Conservation (phyloP, 2,797 vertebrate species). For the Buphagus erythrorhynchus region DNA sequence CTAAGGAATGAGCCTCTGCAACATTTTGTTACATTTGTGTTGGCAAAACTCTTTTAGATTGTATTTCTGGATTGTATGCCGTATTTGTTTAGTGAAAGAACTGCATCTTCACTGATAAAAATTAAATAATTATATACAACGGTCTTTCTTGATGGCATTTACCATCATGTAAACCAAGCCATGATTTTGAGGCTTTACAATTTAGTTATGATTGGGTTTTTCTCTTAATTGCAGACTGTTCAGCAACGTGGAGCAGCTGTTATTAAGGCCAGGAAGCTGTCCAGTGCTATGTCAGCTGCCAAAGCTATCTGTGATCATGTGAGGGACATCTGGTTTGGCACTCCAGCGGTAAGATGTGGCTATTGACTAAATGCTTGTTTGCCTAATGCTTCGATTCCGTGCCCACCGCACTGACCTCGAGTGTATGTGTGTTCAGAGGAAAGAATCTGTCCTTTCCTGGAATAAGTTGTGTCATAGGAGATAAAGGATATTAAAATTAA, state of each 20-base stretch:
- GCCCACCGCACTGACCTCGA: not conserved
- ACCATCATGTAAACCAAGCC: not conserved
- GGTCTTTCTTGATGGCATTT: not conserved
- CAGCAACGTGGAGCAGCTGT: conserved; percentile 93
- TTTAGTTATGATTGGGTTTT: not conserved
- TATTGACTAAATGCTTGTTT: not conserved
- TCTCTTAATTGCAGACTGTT: conserved; percentile 82
- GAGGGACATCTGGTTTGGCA: conserved; percentile 95
- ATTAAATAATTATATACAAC: not conserved
- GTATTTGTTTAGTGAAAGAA: not conserved
- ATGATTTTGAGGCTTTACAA: not conserved
- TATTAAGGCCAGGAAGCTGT: conserved; percentile 95
- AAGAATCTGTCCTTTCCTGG: not conserved
- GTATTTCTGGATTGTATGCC: not conserved
- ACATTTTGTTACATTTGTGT: not conserved
- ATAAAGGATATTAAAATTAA: not conserved
- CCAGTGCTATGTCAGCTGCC: conserved; percentile 97
- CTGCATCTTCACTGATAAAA: not conserved
- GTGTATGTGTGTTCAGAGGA: not conserved
- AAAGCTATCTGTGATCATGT: conserved; percentile 97
- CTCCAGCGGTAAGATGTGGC: conserved; percentile 82
- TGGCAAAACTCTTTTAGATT: not conserved
- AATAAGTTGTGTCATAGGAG: not conserved
- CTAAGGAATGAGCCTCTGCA: not conserved
- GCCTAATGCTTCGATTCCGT: not conserved